phyloP scores from a whole-genome alignment of 2,113 vertebrate genomes.

The Cynoglossus semilaevis region DNA sequence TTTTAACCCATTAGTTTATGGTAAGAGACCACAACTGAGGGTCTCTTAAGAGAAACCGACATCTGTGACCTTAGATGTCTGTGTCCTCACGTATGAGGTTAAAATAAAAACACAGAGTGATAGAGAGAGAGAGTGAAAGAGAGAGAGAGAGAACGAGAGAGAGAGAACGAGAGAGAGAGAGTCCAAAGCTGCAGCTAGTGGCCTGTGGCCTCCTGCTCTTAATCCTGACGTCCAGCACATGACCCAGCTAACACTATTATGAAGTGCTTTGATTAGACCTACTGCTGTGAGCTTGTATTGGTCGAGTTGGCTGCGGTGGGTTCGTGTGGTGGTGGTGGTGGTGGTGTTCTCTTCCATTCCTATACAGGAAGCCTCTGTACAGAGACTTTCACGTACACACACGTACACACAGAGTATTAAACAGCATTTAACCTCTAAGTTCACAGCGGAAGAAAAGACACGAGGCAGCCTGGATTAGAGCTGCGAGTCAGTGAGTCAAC shows the following conservation, averaged over 20 bases:
- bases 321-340: slow-evolving; percentile 2
- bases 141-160: neutral
- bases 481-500: slow-evolving; percentile 56
- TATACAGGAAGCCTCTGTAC: slow-evolving; percentile 25
- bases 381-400: neutral
- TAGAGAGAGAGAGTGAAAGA: too few species aligned
- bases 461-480: slow-evolving; percentile 45
- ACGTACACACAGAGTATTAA: neutral
- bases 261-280: slow-evolving; percentile 69
- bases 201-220: slow-evolving; percentile 66
- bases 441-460: slow-evolving; percentile 14
- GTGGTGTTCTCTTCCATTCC: slow-evolving; percentile 27
- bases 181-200: slow-evolving; percentile 60
- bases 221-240: slow-evolving; percentile 73
- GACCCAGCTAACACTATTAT: slow-evolving; percentile 74
- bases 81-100: slow-evolving; percentile 5
- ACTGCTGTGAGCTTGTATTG: slow-evolving; percentile 45
- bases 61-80: slow-evolving; percentile 11
- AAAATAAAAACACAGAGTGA: slow-evolving; percentile 18
- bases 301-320: neutral
- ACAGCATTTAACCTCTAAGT: slow-evolving; percentile 13
- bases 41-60: neutral
- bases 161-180: neutral
- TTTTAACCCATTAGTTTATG: neutral
- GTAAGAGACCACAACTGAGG: neutral